Conservation (phyloP, 2,888 invertebrate genomes). For the Meandrusa payeni region DNA sequence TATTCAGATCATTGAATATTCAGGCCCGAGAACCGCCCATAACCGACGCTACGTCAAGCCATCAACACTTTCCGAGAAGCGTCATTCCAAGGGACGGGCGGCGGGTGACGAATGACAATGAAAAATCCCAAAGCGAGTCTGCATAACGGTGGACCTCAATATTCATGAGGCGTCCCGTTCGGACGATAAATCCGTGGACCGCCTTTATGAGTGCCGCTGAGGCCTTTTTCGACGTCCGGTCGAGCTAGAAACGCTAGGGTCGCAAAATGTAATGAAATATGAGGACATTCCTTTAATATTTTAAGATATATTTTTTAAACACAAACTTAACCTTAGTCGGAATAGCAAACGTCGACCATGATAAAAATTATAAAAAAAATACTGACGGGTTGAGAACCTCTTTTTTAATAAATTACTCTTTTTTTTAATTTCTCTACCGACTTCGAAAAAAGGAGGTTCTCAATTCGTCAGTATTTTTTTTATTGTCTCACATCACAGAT, state of each 20-base stretch:
- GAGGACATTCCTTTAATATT: neutral
- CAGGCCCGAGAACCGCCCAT: neutral
- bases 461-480: too few relatives aligned
- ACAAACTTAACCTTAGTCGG: too few relatives aligned
- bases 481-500: too few relatives aligned
- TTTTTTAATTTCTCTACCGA: too few relatives aligned
- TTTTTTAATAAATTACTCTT: too few relatives aligned
- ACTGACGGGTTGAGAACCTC: too few relatives aligned
- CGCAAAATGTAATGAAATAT: neutral
- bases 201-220: constrained; percentile 17
- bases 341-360: too few relatives aligned
- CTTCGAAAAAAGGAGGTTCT: too few relatives aligned
- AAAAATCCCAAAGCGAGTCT: constrained; percentile 1
- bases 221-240: constrained; percentile 20
- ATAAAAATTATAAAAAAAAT: too few relatives aligned
- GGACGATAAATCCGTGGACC: constrained; percentile 19
- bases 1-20: too few relatives aligned
- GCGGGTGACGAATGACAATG: constrained; percentile 15
- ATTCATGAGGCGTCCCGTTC: constrained; percentile 23
- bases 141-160: constrained; percentile 17
- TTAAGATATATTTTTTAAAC: too few relatives aligned
- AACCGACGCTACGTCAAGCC: too few relatives aligned
- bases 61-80: constrained; percentile 5
- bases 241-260: neutral
- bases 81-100: neutral